Evolutionary conservation across 2,888 invertebrate genomes (phyloP).

Genomic region (Lacanobia oleracea): DNA sequence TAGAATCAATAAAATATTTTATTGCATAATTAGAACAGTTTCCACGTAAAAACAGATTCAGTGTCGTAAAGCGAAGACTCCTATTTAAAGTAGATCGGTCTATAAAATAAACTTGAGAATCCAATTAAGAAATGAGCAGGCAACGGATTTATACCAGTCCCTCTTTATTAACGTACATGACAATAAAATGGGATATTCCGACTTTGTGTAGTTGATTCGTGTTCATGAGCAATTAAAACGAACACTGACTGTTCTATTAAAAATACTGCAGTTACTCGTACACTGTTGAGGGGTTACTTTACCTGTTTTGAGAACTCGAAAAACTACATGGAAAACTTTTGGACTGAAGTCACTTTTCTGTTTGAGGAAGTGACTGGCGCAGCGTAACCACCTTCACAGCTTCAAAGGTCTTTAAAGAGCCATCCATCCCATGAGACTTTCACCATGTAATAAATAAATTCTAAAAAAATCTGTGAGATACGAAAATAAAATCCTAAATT

Average conservation of each 20-base stretch:
- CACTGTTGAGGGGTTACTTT: slow-evolving; percentile 10
- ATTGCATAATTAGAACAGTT: slow-evolving; percentile 69
- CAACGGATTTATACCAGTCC: slow-evolving; percentile 83
- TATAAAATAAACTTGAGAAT: slow-evolving; percentile 88
- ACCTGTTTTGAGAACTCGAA: slow-evolving; percentile 29
- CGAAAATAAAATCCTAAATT: not conserved
- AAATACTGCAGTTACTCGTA: slow-evolving; percentile 47
- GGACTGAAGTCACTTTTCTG: not conserved
- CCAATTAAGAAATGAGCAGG: slow-evolving; percentile 88
- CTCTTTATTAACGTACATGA: slow-evolving; percentile 84
- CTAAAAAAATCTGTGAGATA: not conserved
- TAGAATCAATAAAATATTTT: slow-evolving; percentile 69
- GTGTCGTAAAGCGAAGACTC: slow-evolving; percentile 82
- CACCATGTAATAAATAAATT: not conserved
- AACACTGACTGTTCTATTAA: slow-evolving; percentile 59
- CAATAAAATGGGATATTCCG: slow-evolving; percentile 79
- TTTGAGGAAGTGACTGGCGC: not conserved
- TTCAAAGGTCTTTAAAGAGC: not conserved
- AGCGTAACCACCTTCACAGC: not conserved
- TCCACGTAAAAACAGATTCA: slow-evolving; percentile 78
- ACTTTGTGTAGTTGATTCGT: slow-evolving; percentile 71
- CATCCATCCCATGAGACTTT: not conserved
- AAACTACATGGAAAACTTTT: slow-evolving; percentile 14
- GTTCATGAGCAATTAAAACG: slow-evolving; percentile 71
- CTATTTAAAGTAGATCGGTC: slow-evolving; percentile 84